Evolutionary conservation across 1,140 invertebrate genomes (phyloP), one percentile per base, ranked within the genome.

Genomic region (Drosophila serrata): DNA sequence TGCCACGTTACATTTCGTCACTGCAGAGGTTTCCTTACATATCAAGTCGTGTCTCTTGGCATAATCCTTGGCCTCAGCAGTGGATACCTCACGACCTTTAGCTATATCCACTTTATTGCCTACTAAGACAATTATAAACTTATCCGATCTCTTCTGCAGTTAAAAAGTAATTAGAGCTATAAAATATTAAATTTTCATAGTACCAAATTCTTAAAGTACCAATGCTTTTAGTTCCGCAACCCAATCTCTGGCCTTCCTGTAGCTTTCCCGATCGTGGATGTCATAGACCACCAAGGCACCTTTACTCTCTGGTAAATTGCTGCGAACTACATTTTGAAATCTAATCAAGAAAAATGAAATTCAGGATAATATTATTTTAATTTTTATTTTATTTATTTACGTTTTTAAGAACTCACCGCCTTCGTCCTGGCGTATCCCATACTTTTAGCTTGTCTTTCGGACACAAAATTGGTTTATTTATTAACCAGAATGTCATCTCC

Each of bases 201-300:
- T n/a, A n/a, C n/a, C n/a, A n/a, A n/a, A n/a, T n/a, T n/a, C 2
- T 13, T 15, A 22, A 9, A 0, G 4, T 35, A 35, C 49, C 17
- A 53, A 35, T 4, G 12, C 31, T 4, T 35, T 13, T 7, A 53
- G 31, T 15, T 33, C 17, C 12, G 17, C 12, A 35, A 53, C 49
- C 49, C 49, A 53, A 22, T 53, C 13, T 15, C 31, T 53, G 4
- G 49, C 49, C 4, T 53, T 19, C 17, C 31, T 15, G 8, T 53
- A 53, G 49, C 49, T 53, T 2, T 35, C 12, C 31, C 49, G 31
- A 53, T 22, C 17, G 13, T 53, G 31, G 13, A 53, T 53, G 17
- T 53, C 49, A 22, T 53, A 53, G 7, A 53, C 49, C 17, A 53
- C 49, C 17, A 35, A 9, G 0, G 49, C 31, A 22, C 49, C 49